A percentile compares a stretch with the other conserved stretches of the same genome.
Conservation (phyloP, 2,113 vertebrate genomes). For the Brachypteracias leptosomus region DNA sequence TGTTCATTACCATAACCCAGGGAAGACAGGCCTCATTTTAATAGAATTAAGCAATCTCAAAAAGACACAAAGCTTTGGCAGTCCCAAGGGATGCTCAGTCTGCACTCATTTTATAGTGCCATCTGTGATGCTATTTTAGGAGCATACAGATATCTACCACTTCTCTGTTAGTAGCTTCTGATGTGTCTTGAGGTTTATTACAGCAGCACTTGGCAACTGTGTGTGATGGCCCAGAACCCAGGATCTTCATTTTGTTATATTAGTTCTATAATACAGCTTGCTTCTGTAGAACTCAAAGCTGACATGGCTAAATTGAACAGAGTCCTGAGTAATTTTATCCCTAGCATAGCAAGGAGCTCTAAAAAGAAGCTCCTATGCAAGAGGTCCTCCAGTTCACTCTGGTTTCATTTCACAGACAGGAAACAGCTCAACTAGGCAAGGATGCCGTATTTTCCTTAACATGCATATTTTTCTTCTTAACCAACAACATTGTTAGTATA, state of each 20-base stretch:
- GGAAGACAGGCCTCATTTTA: background rate
- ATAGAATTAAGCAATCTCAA: conserved; percentile 18
- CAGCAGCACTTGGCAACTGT: background rate
- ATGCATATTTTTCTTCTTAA: background rate
- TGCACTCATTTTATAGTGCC: background rate
- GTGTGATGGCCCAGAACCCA: background rate
- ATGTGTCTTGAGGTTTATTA: background rate
- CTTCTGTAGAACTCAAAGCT: background rate
- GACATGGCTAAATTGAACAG: background rate
- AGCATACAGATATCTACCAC: background rate
- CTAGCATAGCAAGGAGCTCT: background rate
- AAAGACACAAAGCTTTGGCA: background rate
- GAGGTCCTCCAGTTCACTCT: background rate
- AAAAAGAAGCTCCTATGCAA: background rate
- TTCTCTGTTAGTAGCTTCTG: background rate
- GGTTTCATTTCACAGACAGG: background rate
- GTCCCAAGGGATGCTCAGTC: background rate
- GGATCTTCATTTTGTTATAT: background rate
- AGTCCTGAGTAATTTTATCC: background rate
- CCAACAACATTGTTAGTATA: background rate
- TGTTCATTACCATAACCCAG: conserved; percentile 18
- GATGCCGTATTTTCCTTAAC: no score
- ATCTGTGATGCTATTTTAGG: conserved; percentile 2
- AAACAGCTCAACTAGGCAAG: background rate
- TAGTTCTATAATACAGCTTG: background rate